phyloP scores from a whole-genome alignment of 2,888 invertebrate species.

The Lasioglossum leucozonium region DNA sequence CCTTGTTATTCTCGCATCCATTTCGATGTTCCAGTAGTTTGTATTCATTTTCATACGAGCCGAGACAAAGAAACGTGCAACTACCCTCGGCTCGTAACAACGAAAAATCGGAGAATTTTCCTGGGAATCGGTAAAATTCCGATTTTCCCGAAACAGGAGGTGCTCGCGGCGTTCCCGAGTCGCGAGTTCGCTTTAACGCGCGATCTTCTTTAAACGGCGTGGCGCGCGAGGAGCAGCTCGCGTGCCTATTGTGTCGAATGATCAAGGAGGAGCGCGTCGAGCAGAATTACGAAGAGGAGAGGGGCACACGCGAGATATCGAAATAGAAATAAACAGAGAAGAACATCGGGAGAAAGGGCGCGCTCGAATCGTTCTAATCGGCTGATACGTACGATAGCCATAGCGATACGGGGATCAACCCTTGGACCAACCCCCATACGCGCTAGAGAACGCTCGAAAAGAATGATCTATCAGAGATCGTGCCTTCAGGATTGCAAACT shows the following conservation, averaged over 20 bases:
- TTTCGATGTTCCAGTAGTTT: no score
- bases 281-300: background rate
- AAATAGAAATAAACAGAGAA: background rate
- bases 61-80: no score
- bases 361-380: background rate
- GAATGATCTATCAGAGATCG: no score
- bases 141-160: background rate
- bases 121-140: no score
- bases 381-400: background rate
- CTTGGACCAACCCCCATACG: background rate
- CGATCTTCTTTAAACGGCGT: slow-evolving; percentile 7
- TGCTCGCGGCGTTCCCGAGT: background rate
- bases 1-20: no score
- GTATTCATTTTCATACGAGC: no score
- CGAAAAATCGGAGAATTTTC: no score
- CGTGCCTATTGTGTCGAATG: slow-evolving; percentile 10
- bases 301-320: background rate
- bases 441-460: no score
- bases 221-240: slow-evolving; percentile 14
- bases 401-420: background rate
- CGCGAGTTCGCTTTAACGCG: background rate
- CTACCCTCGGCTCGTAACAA: no score
- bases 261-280: slow-evolving; percentile 8
- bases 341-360: background rate
- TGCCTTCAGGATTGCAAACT: no score